These are phyloP conservation scores for Hemiscyllium ocellatum DNA, from an alignment of 2,113 vertebrate genomes.

Conservation along the genomic window DNA sequence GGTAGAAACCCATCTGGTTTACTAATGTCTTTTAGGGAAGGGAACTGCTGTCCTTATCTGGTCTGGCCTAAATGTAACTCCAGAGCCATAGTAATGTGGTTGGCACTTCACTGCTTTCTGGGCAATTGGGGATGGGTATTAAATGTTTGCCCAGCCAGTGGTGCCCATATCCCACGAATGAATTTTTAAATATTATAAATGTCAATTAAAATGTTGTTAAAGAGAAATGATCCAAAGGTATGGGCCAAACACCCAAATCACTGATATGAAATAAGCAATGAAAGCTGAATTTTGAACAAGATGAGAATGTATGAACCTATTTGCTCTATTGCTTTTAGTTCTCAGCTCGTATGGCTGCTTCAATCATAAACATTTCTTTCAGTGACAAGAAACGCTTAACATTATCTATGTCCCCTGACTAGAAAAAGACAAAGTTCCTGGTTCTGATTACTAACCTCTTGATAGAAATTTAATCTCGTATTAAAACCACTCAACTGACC, in stretches of 20 bases:
- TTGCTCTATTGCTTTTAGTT: neutral
- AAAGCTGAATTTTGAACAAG: neutral
- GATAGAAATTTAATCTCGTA: neutral
- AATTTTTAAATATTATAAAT: neutral
- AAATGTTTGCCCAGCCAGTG: too few relatives aligned
- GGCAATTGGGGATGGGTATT: too few relatives aligned
- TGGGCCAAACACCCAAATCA: neutral
- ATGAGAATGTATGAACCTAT: neutral
- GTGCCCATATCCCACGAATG: too few relatives aligned
- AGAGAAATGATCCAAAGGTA: neutral
- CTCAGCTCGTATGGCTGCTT: neutral
- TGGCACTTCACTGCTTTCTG: too few relatives aligned
- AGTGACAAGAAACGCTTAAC: neutral
- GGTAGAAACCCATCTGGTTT: too few relatives aligned
- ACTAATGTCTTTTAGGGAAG: too few relatives aligned
- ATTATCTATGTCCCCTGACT: neutral
- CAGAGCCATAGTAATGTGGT: too few relatives aligned
- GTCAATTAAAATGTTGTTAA: neutral
- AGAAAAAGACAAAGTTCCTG: neutral
- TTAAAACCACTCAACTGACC: neutral
- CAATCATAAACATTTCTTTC: neutral
- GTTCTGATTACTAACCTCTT: neutral
- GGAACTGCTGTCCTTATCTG: too few relatives aligned
- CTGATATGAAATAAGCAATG: neutral
- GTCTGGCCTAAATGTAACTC: too few relatives aligned